Base-by-base conservation (phyloP, 2,888 invertebrate genomes). In the Brenthis ino region DNA sequence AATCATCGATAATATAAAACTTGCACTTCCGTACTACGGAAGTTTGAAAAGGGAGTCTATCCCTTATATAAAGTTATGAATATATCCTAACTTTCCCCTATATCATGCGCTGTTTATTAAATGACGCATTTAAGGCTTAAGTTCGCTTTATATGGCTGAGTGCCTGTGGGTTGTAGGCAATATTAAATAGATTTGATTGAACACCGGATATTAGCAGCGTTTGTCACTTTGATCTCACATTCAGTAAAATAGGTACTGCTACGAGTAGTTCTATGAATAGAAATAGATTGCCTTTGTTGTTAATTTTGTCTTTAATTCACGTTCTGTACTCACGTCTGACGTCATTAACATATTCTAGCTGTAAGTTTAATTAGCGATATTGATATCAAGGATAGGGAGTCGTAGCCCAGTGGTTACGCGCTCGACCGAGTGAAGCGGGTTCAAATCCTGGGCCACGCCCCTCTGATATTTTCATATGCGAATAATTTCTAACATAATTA, bases 111-210 rank as follows among this genome's bases (percentile, higher is more conserved):
- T 63, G 61, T 67, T 67, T 61, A 66, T 66, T 67, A 55, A 61
- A 33, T 56, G 55, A 13, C 33, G 37, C 47, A 55, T 67, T 61
- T 60, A 67, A 60, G 55, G 60, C 33, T 60, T 58, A 51, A 28
- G 20, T 20, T 33, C 37, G 51, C 55, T 33, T 50, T 48, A 67
- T 37, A 24, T 60, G 55, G 20, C 14, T 66, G 48, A 50, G 20
- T 61, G 55, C n/a, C 33, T 60, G 60, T 33, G 54, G 54, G 54
- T 8, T 54, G 60, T 33, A 37, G 43, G 48, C 48, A 37, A 48
- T 56, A 67, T 67, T 61, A 67, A 67, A 56, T 20, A 54, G 16
- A 58, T 67, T 50, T 61, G 60, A 67, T 60, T 61, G 67, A 67
- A 54, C 14, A 6, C 47, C 55, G 55, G 55, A 60, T 67, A 56